Percentiles rank a stretch among this genome's conserved stretches.
phyloP scores from a whole-genome alignment of 2,797 vertebrate species.

The Agapornis canus region DNA sequence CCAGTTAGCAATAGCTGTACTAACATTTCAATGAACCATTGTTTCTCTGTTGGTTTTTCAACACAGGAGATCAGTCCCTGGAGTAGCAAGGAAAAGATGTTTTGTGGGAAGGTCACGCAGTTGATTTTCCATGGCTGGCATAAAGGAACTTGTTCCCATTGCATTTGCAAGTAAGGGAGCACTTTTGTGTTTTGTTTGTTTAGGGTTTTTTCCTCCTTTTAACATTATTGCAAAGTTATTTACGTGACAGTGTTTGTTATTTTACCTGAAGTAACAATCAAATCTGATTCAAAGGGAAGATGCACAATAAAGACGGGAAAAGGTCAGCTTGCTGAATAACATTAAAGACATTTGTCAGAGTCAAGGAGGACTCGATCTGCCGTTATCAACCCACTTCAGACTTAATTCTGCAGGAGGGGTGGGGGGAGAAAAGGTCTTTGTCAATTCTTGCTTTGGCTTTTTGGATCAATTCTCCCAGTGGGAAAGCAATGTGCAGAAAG shows the following conservation, averaged over 20 bases:
- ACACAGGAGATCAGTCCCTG: slow-evolving; percentile 19
- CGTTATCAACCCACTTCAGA: slow-evolving; percentile 65
- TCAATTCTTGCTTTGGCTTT: slow-evolving; percentile 64
- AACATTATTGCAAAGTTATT: slow-evolving; percentile 61
- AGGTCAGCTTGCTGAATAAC: slow-evolving; percentile 73
- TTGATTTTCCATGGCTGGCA: slow-evolving; percentile 38
- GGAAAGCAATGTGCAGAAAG: slow-evolving; percentile 14
- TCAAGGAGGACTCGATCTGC: slow-evolving; percentile 63
- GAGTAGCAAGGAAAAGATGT: background rate
- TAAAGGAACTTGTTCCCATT: background rate
- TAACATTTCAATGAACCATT: slow-evolving; percentile 27
- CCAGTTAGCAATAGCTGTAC: background rate
- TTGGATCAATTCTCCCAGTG: slow-evolving; percentile 61
- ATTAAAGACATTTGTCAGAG: slow-evolving; percentile 76
- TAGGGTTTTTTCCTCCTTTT: background rate
- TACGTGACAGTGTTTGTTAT: slow-evolving; percentile 65
- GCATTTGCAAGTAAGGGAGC: background rate
- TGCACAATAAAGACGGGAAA: slow-evolving; percentile 68
- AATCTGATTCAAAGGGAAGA: slow-evolving; percentile 71
- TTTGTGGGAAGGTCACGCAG: slow-evolving; percentile 32
- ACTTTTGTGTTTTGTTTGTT: slow-evolving; percentile 11
- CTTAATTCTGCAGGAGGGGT: slow-evolving; percentile 53
- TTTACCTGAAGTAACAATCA: slow-evolving; percentile 74
- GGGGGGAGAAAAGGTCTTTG: slow-evolving; percentile 65
- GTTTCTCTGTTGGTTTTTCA: slow-evolving; percentile 30